Evolutionary conservation across 1,140 invertebrate species (phyloP).

Genomic region (Telenomus remus): DNA sequence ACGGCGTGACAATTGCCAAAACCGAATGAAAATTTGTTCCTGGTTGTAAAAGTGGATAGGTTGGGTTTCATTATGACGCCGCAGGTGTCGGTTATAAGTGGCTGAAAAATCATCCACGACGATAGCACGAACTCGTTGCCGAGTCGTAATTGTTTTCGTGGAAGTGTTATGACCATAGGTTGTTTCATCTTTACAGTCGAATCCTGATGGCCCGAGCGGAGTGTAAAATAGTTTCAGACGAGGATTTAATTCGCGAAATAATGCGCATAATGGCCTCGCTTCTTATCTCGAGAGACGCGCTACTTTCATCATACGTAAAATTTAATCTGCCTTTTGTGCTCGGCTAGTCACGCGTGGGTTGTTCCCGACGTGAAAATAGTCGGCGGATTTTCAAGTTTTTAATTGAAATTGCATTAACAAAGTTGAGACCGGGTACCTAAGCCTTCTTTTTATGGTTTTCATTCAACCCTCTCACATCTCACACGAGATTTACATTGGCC

Average conservation of each 20-base stretch:
- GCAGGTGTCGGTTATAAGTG: constrained; percentile 21
- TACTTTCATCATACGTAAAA: constrained; percentile 32
- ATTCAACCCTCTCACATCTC: no score
- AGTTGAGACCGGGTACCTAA: no score
- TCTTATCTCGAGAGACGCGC: constrained; percentile 38
- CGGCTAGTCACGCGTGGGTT: neutral
- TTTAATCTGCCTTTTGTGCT: constrained; percentile 22
- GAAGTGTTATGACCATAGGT: constrained; percentile 38
- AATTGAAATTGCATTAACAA: no score
- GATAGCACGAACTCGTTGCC: constrained; percentile 20
- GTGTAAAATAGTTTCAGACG: constrained; percentile 44
- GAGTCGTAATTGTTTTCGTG: constrained; percentile 42
- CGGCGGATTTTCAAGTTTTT: no score
- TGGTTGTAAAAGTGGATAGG: neutral
- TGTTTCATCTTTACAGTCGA: constrained; percentile 49
- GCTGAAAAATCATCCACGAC: constrained; percentile 28
- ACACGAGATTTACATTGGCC: no score
- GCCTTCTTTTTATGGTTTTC: no score
- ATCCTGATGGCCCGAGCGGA: constrained; percentile 26
- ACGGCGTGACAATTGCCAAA: no score
- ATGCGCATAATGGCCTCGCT: constrained; percentile 33
- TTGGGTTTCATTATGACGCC: constrained; percentile 17
- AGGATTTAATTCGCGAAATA: constrained; percentile 47
- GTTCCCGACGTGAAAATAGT: no score
- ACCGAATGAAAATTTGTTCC: no score